phyloP scores from a whole-genome alignment of 1,140 invertebrate genomes.

The Oreohelix idahoensis region DNA sequence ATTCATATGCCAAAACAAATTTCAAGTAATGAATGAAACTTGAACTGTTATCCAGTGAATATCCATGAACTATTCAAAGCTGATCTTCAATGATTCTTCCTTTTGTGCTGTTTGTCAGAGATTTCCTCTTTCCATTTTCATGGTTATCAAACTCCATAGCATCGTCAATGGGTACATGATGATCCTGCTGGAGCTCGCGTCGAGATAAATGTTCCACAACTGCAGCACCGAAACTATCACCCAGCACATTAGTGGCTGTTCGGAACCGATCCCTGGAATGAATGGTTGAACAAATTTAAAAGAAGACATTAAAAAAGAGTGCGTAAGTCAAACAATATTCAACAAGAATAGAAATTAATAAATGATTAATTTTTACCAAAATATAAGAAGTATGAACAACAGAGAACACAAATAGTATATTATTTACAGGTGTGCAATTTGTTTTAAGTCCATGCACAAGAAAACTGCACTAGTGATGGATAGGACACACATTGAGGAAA shows the following conservation, averaged over 20 bases:
- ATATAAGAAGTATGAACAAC: too few species aligned
- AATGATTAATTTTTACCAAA: neutral
- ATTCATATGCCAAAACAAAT: too few species aligned
- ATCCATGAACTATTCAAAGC: neutral
- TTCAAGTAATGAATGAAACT: too few species aligned
- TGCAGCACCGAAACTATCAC: conserved; percentile 78
- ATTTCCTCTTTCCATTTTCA: conserved; percentile 34
- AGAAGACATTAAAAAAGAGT: too few species aligned
- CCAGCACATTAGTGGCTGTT: conserved; percentile 78
- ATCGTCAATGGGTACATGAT: conserved; percentile 46
- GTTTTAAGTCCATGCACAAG: too few species aligned
- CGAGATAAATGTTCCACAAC: conserved; percentile 75
- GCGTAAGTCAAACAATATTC: too few species aligned
- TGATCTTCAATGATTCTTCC: conserved; percentile 24
- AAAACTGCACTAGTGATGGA: too few species aligned
- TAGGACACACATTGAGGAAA: too few species aligned
- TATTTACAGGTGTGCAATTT: too few species aligned
- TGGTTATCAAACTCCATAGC: conserved; percentile 25
- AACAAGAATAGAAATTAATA: too few species aligned
- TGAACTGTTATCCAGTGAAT: neutral
- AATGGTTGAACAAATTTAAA: neutral
- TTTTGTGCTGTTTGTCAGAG: conserved; percentile 23
- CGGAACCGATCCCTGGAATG: conserved; percentile 76
- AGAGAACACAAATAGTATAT: too few species aligned
- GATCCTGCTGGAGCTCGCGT: conserved; percentile 55